Evolutionary conservation across 2,797 vertebrate species (phyloP), one percentile per base, ranked within the genome.

Genomic region (Spinus pinus): DNA sequence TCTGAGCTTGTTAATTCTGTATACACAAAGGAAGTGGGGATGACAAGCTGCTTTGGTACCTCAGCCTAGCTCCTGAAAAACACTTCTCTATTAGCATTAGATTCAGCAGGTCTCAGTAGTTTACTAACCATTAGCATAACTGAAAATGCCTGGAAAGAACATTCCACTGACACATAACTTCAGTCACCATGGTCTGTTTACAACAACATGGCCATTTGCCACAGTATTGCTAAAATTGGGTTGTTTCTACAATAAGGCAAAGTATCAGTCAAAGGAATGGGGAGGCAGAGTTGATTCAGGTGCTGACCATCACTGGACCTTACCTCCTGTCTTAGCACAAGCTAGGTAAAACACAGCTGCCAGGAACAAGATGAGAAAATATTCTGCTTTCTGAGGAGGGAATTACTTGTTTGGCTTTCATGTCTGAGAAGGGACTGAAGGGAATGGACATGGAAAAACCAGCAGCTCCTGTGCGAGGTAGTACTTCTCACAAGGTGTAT

Each of bases 111-210:
- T 88, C 73, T 86, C 50, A 33, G 39, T 50, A 37, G 84, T 88
- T 90, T 90, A 50, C 77, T 75, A 50, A 86, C 35, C 62, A 14
- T 46, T 47, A 50, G 61, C 37, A 50, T 8, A 62, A 51, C 62
- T 65, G 61, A 69, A 93, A 94, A 67, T 56, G 50, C 80, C 66
- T 90, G 61, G 57, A 96, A 91, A 85, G 42, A 89, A 44, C 84
- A 80, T 85, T 87, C 67, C 79, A 72, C 33, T 3, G 3, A 39
- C 70, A 79, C 70, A 10, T 27, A 85, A 74, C 54, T 83, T 90
- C 65, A 46, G 77, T 67, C 42, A 61, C 54, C 65, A 28, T 6
- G 42, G 44, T 54, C 57, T 71, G 75, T 81, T 86, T 75, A 57
- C 87, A 86, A 65, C 69, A 49, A 41, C 58, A 33, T 9, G 69